Evolutionary conservation across 2,797 vertebrate genomes (phyloP), one percentile per base, ranked within the genome.

Genomic region (Liasis olivaceus): DNA sequence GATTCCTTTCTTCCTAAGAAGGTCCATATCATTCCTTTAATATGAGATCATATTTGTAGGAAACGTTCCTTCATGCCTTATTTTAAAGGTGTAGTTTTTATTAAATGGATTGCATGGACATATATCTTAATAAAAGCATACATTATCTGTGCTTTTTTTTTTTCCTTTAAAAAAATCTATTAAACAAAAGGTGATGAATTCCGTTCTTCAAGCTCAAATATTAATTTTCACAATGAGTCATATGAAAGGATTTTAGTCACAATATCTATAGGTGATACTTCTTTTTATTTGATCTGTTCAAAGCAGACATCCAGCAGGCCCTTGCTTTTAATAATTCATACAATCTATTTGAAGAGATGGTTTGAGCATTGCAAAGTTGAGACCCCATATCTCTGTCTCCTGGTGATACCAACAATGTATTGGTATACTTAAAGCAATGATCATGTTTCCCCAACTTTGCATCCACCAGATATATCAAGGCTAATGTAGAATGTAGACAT

Each of bases 161-260:
- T 85, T 1, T n/a, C n/a, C 1, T 28, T 6, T 93, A 84, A 92
- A 85, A n/a, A 94, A 89, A 59, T 63, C 28, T 85, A 66, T 58
- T 58, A 91, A 88, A 14, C 54, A 88, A 36, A 90, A 28, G 54
- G 31, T 64, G 22, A 4, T 92, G 92, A 58, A 91, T 54, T 86
- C 88, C 93, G 47, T 93, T 93, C 92, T 94, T 95, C 92, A 92
- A n/a, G 6, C 5, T 93, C 93, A 90, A 93, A 17, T 77, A 5
- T 66, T 54, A 88, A 63, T 93, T 93, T 95, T 62, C 64, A 62
- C 89, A 64, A 24, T 0, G 0, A 91, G 20, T 63, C 54, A 1
- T 0, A 15, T 84, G 89, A 56, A 72, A 84, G 77, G 86, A 0
- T 56, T 94, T 94, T 85, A 59, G 88, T 47, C 91, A 87, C 69